These are phyloP conservation scores for Notocelia uddmanniana DNA, from an alignment of 2,888 invertebrate species.

Conservation along the genomic window DNA sequence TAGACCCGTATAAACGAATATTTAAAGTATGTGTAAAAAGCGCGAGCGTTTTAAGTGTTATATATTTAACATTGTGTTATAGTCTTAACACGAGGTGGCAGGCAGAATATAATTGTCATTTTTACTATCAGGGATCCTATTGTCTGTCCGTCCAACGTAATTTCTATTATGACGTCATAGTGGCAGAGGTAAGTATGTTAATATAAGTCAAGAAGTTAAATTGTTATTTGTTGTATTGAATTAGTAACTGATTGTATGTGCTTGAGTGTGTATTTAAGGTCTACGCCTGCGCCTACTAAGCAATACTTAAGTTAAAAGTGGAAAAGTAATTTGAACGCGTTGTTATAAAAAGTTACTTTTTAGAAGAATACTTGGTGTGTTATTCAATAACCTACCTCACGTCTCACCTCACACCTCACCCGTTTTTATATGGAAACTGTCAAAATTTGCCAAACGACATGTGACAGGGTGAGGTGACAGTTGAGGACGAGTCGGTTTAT, in stretches of 20 bases:
- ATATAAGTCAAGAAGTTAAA: not conserved
- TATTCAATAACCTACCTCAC: too few relatives aligned
- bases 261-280: constrained; percentile 24
- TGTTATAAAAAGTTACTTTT: not conserved
- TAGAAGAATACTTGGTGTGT: not conserved
- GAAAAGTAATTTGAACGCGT: not conserved
- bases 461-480: too few relatives aligned
- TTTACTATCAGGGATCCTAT: constrained; percentile 14
- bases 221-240: not conserved
- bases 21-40: too few relatives aligned
- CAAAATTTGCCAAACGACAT: too few relatives aligned
- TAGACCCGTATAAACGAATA: too few relatives aligned
- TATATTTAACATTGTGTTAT: too few relatives aligned
- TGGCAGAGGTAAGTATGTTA: constrained; percentile 17
- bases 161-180: constrained; percentile 7
- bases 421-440: too few relatives aligned
- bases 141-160: constrained; percentile 30
- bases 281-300: constrained; percentile 30
- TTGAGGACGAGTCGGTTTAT: too few relatives aligned
- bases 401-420: too few relatives aligned
- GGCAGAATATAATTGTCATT: constrained; percentile 6
- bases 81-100: not conserved
- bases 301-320: constrained; percentile 17
- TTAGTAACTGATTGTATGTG: constrained; percentile 8
- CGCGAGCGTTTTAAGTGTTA: too few relatives aligned